Evolutionary conservation across 1,140 invertebrate species (phyloP), one percentile per base, ranked within the genome.

Genomic region (Calliphora vicina): DNA sequence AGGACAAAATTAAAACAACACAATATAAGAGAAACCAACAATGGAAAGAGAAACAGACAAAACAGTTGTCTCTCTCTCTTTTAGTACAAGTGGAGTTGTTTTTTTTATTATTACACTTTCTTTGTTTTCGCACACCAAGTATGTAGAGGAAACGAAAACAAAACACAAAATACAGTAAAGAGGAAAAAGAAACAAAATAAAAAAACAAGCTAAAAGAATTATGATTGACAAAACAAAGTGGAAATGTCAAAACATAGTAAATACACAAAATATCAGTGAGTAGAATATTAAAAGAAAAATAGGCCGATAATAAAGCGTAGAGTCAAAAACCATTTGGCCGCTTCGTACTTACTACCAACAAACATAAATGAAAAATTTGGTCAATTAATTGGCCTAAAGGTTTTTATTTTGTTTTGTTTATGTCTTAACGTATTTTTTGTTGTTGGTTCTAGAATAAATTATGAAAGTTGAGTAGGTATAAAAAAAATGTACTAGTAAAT

Each of bases 301-400:
- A 8, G 45, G 45, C 17, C 61, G 9, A 23, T 23, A 67, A 25
- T 23, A 67, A 67, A 67, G 23, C 20, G n/a, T 9, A 67, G 10
- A 17, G 61, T 1, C 20, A 9, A 57, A 67, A 67, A 67, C 61
- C 23, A 12, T 20, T 67, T 67, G 50, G 17, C 50, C 50, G 5
- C n/a, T 67, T 67, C 8, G 6, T 10, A 9, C n/a, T 1, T 23
- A 10, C 9, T 67, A 20, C 6, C n/a, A 20, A 67, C 57, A 67
- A 67, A 67, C 57, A 2, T 17, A 43, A 78, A 78, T 78, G 42
- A 43, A 23, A 78, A 78, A 45, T 45, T 78, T 78, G 74, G n/a
- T 78, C 42, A 78, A 78, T 78, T 78, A 45, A 78, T 45, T 78
- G 45, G 35, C 42, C 74, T 78, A 78, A 78, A 43, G 35, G n/a